Conservation (phyloP, 2,113 vertebrate species). For the Epinephelus moara region DNA sequence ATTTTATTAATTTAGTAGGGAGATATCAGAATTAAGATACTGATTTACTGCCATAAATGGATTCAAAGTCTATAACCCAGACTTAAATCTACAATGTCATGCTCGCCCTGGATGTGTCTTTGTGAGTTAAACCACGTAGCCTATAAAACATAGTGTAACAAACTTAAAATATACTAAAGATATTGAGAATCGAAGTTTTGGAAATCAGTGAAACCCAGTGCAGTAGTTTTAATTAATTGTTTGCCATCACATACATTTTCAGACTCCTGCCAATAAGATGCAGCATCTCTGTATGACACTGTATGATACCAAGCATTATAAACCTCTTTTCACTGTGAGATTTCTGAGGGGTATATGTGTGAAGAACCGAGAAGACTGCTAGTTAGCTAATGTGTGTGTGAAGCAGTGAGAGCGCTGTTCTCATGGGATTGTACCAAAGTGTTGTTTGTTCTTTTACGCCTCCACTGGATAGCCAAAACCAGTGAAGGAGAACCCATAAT, state of each 20-base stretch:
- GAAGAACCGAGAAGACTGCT: slow-evolving; percentile 44
- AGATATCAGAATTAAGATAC: slow-evolving; percentile 45
- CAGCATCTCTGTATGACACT: slow-evolving; percentile 9
- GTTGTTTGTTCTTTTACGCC: slow-evolving; percentile 77
- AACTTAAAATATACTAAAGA: not conserved
- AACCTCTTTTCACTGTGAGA: slow-evolving; percentile 30
- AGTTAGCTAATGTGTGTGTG: slow-evolving; percentile 65
- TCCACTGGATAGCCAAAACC: slow-evolving; percentile 74
- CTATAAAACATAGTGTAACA: not conserved
- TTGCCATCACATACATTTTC: not conserved
- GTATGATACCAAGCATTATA: slow-evolving; percentile 23
- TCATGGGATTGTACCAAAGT: slow-evolving; percentile 73
- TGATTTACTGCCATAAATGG: slow-evolving; percentile 6
- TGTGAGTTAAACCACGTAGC: not conserved
- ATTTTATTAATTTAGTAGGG: too few species aligned
- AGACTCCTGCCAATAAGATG: not conserved
- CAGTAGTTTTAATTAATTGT: not conserved
- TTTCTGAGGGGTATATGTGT: slow-evolving; percentile 50
- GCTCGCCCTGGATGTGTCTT: slow-evolving; percentile 8
- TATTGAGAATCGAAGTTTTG: not conserved
- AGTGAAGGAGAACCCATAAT: slow-evolving; percentile 87
- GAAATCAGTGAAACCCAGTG: not conserved
- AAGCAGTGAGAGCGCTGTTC: slow-evolving; percentile 57
- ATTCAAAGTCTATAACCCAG: slow-evolving; percentile 45
- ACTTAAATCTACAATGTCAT: slow-evolving; percentile 5